Conservation (phyloP, 1,140 invertebrate genomes). For the Sitophilus oryzae region DNA sequence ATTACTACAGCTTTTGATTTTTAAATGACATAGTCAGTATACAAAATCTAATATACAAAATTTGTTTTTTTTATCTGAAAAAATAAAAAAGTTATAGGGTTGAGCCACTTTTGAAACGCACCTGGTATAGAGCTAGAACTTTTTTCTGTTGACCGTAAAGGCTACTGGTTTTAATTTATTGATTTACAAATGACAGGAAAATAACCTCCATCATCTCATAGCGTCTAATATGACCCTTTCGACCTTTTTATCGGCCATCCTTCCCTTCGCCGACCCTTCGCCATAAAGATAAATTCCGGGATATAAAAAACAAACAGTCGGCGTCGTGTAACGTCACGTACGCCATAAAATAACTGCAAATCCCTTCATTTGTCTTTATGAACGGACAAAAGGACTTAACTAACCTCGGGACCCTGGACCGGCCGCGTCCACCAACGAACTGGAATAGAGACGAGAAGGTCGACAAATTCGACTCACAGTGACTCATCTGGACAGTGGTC, state of each 20-base stretch:
- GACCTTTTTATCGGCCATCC: neutral
- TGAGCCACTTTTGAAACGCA: no score
- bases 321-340: constrained; percentile 29
- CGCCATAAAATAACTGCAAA: constrained; percentile 39
- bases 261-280: neutral
- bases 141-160: no score
- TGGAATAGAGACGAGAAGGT: constrained; percentile 23
- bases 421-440: constrained; percentile 19
- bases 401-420: constrained; percentile 32
- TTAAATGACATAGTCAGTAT: no score
- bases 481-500: constrained; percentile 25
- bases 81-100: no score
- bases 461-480: constrained; percentile 34
- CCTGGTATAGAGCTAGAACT: no score
- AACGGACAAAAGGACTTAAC: constrained; percentile 40
- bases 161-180: no score
- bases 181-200: no score
- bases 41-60: no score
- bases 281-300: constrained; percentile 14
- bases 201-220: no score
- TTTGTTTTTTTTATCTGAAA: no score
- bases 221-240: no score
- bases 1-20: no score
- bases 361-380: constrained; percentile 43
- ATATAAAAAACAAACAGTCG: constrained; percentile 20